These are phyloP conservation scores for Amitus sp. DNA, from an alignment of 2,888 invertebrate species.

Conservation along the genomic window DNA sequence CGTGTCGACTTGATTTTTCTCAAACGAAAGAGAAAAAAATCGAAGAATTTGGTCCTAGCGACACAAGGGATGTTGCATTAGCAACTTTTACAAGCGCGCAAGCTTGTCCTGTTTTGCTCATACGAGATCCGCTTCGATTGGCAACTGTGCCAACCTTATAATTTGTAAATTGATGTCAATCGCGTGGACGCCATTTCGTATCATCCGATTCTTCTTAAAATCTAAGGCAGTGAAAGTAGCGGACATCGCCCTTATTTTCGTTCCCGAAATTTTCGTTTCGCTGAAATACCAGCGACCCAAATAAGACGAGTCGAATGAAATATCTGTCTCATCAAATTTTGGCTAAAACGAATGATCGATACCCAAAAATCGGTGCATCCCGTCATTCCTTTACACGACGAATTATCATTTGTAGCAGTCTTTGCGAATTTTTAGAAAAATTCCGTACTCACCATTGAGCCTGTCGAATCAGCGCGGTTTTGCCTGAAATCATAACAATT, in stretches of 20 bases:
- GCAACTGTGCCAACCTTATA: neutral
- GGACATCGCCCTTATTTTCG: constrained; percentile 28
- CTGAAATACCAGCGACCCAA: too few species aligned
- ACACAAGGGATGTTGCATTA: neutral
- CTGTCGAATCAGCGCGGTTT: constrained; percentile 19
- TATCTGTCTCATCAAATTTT: too few species aligned
- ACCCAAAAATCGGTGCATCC: neutral
- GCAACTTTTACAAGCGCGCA: neutral
- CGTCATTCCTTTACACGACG: neutral
- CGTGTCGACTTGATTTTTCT: too few species aligned
- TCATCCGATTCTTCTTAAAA: constrained; percentile 21
- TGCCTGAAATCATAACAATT: constrained; percentile 5
- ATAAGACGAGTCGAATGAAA: too few species aligned
- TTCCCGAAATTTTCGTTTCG: neutral
- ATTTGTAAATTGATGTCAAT: neutral
- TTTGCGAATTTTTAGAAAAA: constrained; percentile 1
- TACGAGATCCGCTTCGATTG: neutral
- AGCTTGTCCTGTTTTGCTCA: neutral
- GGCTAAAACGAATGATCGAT: too few species aligned
- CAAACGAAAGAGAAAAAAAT: too few species aligned
- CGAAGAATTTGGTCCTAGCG: too few species aligned
- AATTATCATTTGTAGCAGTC: neutral
- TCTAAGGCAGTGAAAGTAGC: constrained; percentile 37
- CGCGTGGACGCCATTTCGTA: too few species aligned
- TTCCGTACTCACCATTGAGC: neutral